Percentiles rank a stretch among this genome's conserved stretches.
These are phyloP conservation scores for Zaprionus africanus DNA, from an alignment of 1,140 invertebrate genomes.

Conservation along the genomic window DNA sequence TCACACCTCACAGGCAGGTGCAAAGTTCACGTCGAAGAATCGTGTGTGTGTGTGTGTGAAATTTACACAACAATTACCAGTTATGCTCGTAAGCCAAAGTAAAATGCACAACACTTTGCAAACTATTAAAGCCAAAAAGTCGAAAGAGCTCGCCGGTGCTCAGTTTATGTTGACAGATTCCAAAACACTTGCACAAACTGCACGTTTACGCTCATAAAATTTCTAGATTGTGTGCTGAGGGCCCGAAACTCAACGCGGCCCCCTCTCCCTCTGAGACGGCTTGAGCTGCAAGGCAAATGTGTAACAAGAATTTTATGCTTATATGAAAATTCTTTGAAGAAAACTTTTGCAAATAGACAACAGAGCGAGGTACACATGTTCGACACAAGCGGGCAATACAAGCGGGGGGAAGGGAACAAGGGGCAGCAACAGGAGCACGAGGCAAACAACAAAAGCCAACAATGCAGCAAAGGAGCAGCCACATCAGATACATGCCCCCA, in stretches of 20 bases:
- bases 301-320: slow-evolving; percentile 56
- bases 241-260: slow-evolving; percentile 28
- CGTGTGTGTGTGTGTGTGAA: slow-evolving; percentile 4
- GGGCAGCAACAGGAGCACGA: slow-evolving; percentile 25
- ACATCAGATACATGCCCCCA: slow-evolving; percentile 34
- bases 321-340: slow-evolving; percentile 48
- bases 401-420: no score
- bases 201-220: slow-evolving; percentile 68
- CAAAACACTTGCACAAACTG: slow-evolving; percentile 67
- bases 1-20: slow-evolving; percentile 6
- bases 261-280: slow-evolving; percentile 33
- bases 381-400: slow-evolving; percentile 17
- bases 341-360: slow-evolving; percentile 59
- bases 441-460: slow-evolving; percentile 56
- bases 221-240: slow-evolving; percentile 27
- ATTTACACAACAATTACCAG: slow-evolving; percentile 57
- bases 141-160: slow-evolving; percentile 24
- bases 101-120: slow-evolving; percentile 42
- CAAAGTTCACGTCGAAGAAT: slow-evolving; percentile 6
- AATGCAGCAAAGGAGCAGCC: slow-evolving; percentile 63
- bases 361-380: slow-evolving; percentile 45
- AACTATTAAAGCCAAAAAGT: slow-evolving; percentile 61
- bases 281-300: slow-evolving; percentile 53
- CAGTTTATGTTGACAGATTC: slow-evolving; percentile 48
- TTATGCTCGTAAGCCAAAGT: slow-evolving; percentile 35